Percentiles rank a stretch among this genome's conserved stretches.
Evolutionary conservation across 1,140 invertebrate genomes (phyloP).

Genomic region (Leptinotarsa undecemlineata): DNA sequence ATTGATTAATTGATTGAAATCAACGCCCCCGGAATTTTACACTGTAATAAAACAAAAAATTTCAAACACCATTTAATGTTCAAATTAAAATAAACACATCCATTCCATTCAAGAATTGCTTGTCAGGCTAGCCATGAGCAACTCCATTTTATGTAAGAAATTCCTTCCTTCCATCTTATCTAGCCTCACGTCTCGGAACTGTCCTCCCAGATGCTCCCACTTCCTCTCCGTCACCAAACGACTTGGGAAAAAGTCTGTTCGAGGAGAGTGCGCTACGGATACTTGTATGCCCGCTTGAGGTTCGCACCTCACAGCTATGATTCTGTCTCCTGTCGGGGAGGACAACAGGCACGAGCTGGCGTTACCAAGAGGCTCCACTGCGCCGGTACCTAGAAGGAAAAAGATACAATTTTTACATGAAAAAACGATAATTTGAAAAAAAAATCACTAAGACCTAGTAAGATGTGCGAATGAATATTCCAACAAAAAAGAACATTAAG

Average conservation of each 20-base stretch:
- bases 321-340: conserved; percentile 79
- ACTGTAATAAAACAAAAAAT: too few relatives aligned
- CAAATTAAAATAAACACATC: neutral
- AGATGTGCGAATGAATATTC: too few relatives aligned
- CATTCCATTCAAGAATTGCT: conserved; percentile 56
- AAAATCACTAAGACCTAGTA: too few relatives aligned
- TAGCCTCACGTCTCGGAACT: conserved; percentile 88
- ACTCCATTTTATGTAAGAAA: conserved; percentile 95
- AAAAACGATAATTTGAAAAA: neutral
- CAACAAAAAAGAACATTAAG: too few relatives aligned
- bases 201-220: conserved; percentile 89
- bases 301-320: conserved; percentile 88
- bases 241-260: conserved; percentile 85
- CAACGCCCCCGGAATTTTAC: too few relatives aligned
- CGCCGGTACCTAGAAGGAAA: conserved; percentile 59
- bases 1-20: too few relatives aligned
- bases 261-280: conserved; percentile 80
- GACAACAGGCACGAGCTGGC: conserved; percentile 83
- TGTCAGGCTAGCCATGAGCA: conserved; percentile 89
- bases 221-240: conserved; percentile 84
- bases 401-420: neutral
- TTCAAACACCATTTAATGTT: too few relatives aligned
- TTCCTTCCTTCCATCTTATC: conserved; percentile 97
- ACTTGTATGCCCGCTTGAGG: conserved; percentile 70
- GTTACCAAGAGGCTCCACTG: conserved; percentile 88